Evolutionary conservation across 2,113 vertebrate species (phyloP).

Genomic region (Junco hyemalis): DNA sequence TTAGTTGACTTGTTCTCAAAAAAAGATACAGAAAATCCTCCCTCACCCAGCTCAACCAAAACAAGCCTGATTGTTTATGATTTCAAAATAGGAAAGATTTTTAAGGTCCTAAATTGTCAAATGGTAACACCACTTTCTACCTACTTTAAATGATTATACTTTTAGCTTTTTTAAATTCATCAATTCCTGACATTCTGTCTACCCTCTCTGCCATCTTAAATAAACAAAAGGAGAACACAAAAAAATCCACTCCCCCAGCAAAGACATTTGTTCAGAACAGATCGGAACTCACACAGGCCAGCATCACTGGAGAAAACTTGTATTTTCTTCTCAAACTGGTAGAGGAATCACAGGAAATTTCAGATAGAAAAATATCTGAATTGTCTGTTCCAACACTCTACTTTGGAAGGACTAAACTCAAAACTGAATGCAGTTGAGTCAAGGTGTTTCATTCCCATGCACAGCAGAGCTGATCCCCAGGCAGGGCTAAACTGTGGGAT

Average conservation of each 20-base stretch:
- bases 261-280: neutral
- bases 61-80: neutral
- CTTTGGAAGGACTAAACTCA: neutral
- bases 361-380: neutral
- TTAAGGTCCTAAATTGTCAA: neutral
- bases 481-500: neutral
- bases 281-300: neutral
- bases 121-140: neutral
- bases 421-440: neutral
- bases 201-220: neutral
- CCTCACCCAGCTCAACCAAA: neutral
- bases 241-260: neutral
- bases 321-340: neutral
- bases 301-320: neutral
- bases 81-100: neutral
- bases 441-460: neutral
- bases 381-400: neutral
- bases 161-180: neutral
- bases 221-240: neutral
- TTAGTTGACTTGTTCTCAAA: neutral
- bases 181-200: neutral
- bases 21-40: neutral
- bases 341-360: neutral
- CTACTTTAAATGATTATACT: neutral
- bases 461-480: neutral